phyloP scores from a whole-genome alignment of 2,113 vertebrate genomes.

The Silurus asotus region DNA sequence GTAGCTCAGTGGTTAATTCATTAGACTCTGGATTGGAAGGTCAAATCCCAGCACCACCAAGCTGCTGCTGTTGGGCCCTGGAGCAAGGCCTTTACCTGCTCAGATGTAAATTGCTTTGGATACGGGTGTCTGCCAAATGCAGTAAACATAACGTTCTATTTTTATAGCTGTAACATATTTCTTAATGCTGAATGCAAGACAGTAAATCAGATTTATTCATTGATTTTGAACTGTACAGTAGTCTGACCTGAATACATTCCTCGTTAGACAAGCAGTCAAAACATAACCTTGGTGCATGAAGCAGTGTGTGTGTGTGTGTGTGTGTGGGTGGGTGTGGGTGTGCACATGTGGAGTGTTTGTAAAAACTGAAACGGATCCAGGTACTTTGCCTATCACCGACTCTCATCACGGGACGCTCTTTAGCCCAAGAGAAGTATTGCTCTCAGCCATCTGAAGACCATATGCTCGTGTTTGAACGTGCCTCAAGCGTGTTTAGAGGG shows the following conservation, averaged over 20 bases:
- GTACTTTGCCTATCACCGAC: neutral
- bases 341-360: neutral
- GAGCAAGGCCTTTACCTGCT: no score
- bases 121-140: no score
- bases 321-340: neutral
- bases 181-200: neutral
- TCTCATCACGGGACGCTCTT: neutral
- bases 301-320: neutral
- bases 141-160: neutral
- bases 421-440: neutral
- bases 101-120: no score
- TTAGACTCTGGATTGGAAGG: no score
- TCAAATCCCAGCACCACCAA: no score
- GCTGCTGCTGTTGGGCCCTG: no score
- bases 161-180: neutral
- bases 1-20: no score
- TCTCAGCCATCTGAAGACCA: conserved; percentile 4
- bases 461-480: conserved; percentile 15
- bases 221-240: neutral
- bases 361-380: neutral
- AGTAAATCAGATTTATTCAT: neutral
- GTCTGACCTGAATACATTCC: neutral
- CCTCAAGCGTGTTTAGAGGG: conserved; percentile 24
- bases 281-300: neutral
- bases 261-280: neutral